A percentile compares a stretch with the other conserved stretches of the same genome.
Conservation (phyloP, 2,888 invertebrate genomes). For the Hoplodrina blanda region DNA sequence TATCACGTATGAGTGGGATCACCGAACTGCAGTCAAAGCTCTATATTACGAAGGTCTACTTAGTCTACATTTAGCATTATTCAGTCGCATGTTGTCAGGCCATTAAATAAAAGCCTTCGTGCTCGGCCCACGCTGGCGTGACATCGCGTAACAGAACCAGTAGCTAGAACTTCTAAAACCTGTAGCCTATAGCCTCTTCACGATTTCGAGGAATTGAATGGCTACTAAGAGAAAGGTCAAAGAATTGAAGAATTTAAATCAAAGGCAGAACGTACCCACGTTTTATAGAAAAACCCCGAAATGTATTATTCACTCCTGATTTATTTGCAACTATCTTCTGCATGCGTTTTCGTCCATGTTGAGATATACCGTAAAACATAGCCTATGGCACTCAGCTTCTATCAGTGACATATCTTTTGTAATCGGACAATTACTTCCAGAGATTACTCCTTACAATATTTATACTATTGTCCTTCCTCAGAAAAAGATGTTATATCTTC, state of each 20-base stretch:
- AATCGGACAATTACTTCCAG: no score
- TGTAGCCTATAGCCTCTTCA: constrained; percentile 16
- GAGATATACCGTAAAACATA: no score
- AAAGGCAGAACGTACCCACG: background rate
- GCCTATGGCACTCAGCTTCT: no score
- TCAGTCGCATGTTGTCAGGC: constrained; percentile 33
- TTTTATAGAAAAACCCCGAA: no score
- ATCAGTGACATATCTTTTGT: no score
- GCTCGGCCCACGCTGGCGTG: constrained; percentile 37
- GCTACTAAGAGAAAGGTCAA: background rate
- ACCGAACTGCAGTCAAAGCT: constrained; percentile 8
- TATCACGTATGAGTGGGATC: background rate
- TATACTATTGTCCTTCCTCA: no score
- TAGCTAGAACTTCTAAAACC: constrained; percentile 31
- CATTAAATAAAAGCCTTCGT: constrained; percentile 45
- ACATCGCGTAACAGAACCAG: constrained; percentile 53
- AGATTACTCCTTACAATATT: no score
- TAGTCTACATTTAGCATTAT: constrained; percentile 7
- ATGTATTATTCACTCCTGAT: no score
- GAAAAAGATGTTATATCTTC: background rate
- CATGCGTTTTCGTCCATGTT: no score
- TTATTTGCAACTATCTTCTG: no score
- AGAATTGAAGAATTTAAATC: background rate
- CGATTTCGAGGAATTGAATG: background rate
- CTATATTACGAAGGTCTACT: constrained; percentile 1